These are phyloP conservation scores for Vombatus ursinus DNA, from an alignment of 2,113 vertebrate species.

Conservation along the genomic window DNA sequence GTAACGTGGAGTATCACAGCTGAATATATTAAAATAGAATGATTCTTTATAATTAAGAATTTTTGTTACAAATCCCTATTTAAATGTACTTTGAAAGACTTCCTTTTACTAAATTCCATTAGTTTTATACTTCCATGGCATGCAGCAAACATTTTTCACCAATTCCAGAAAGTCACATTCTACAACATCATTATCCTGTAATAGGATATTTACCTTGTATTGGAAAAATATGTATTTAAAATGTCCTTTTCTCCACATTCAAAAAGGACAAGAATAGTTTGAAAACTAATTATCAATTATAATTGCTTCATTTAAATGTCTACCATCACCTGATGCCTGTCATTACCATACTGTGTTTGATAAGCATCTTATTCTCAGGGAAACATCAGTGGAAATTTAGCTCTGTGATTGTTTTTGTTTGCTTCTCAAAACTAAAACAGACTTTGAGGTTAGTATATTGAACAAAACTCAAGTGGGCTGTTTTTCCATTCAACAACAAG, in stretches of 20 bases:
- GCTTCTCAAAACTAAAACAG: slow-evolving; percentile 56
- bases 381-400: slow-evolving; percentile 52
- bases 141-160: slow-evolving; percentile 21
- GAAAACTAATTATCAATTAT: slow-evolving; percentile 75
- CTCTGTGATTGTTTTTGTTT: slow-evolving; percentile 40
- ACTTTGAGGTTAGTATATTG: slow-evolving; percentile 40
- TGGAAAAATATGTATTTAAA: slow-evolving; percentile 62
- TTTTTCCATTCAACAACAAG: slow-evolving; percentile 51
- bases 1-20: neutral
- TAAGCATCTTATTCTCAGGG: slow-evolving; percentile 62
- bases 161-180: slow-evolving; percentile 31
- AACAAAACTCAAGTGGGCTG: slow-evolving; percentile 13
- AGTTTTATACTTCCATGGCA: slow-evolving; percentile 3
- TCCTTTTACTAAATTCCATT: slow-evolving; percentile 7
- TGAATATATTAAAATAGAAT: slow-evolving; percentile 27
- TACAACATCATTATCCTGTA: slow-evolving; percentile 44
- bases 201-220: slow-evolving; percentile 69
- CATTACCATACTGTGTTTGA: slow-evolving; percentile 61
- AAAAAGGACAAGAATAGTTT: slow-evolving; percentile 74
- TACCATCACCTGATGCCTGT: slow-evolving; percentile 66
- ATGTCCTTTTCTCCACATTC: slow-evolving; percentile 55
- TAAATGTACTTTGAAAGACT: neutral
- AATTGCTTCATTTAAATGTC: slow-evolving; percentile 77
- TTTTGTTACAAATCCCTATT: slow-evolving; percentile 17
- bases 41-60: neutral